These are phyloP conservation scores for Neogale vison DNA, from an alignment of 2,113 vertebrate genomes.

Conservation along the genomic window DNA sequence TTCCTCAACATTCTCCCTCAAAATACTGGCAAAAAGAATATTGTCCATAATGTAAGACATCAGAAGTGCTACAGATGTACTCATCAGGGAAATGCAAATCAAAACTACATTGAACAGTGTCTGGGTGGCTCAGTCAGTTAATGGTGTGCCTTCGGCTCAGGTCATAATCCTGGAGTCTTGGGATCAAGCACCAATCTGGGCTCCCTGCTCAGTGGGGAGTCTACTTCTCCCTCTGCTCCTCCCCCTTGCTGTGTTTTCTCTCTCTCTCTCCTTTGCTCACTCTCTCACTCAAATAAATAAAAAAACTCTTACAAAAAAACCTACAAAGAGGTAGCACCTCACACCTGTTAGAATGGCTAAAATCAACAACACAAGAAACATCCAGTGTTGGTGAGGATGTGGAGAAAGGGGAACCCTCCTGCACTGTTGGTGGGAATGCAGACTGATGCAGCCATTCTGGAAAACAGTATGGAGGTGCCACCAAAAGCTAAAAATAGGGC, in stretches of 20 bases:
- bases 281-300: neutral
- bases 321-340: neutral
- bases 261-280: neutral
- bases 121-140: neutral
- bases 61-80: neutral
- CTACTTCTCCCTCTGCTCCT: neutral
- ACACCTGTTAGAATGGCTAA: neutral
- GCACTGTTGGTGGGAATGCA: neutral
- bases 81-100: neutral
- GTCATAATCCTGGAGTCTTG: neutral
- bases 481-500: neutral
- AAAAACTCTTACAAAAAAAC: neutral
- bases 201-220: neutral
- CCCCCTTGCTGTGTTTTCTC: neutral
- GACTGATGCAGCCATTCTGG: neutral
- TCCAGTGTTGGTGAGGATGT: neutral
- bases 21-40: neutral
- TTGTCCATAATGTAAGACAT: slow-evolving; percentile 5
- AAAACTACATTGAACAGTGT: neutral
- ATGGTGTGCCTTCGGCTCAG: neutral
- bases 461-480: neutral
- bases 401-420: neutral
- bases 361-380: neutral
- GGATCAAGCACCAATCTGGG: no score
- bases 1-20: neutral